Base-by-base conservation (phyloP, 2,113 vertebrate genomes). In the Gallinago undulata region DNA sequence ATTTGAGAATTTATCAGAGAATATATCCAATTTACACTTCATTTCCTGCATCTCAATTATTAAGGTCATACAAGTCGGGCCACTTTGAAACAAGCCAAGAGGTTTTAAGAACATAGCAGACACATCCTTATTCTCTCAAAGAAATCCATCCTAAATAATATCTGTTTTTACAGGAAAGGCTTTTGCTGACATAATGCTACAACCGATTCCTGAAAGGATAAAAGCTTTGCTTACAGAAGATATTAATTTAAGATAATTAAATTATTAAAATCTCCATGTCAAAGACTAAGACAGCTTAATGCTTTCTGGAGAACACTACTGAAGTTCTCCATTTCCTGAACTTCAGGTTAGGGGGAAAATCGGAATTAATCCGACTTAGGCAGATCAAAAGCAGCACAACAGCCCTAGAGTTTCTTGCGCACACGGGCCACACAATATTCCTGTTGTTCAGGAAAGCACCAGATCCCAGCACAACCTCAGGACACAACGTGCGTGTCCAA, bases 171-270 rank as follows among this genome's bases (percentile, higher is more conserved):
- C 50, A 93, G 55, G 87, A 74, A 83, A 62, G 67, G 25, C 67
- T 94, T 94, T 83, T 24, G 57, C 84, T 66, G 53, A 79, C 77
- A 72, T 30, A 69, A 87, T 91, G 73, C 59, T 80, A 57, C 91
- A 91, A 85, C 56, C 14, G 41, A 69, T 85, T 89, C 81, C 75
- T 91, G 24, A 95, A 93, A 90, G 62, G 62, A 62, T 85, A 83
- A 95, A 93, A 90, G 67, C 50, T 90, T 91, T 90, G 78, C 85
- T 91, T 91, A 79, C 53, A 93, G 59, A 93, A 85, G 74, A 82
- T 91, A 89, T 87, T 94, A 89, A 89, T 90, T 96, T 66, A 97
- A 85, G 56, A 56, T 85, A 94, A 97, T 94, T 90, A 93, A 95
- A 90, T 75, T 21, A 93, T 96, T 94, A 81, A 90, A 88, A 96